A percentile compares a stretch with the other conserved stretches of the same genome.
phyloP scores from a whole-genome alignment of 2,113 vertebrate species.

The Cryptomyrus ogoouensis region DNA sequence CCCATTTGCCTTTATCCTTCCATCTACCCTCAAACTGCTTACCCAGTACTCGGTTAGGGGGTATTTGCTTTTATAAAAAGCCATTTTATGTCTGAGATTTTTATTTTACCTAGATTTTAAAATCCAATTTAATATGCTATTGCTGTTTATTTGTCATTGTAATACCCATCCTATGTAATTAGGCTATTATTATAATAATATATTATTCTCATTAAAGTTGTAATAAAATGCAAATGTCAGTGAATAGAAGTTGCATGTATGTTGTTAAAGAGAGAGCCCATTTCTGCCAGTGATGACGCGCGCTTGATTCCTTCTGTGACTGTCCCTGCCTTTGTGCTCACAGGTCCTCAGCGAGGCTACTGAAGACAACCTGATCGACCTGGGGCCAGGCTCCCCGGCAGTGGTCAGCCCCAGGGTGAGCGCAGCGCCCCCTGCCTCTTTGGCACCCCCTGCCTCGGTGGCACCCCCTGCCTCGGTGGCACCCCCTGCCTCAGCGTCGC shows the following conservation, averaged over 20 bases:
- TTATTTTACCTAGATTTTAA: background rate
- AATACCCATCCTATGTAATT: background rate
- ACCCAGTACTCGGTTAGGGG: background rate
- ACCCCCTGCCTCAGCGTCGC: conserved; percentile 52
- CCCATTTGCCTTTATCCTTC: background rate
- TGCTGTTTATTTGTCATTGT: background rate
- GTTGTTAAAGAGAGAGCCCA: background rate
- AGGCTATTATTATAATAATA: background rate
- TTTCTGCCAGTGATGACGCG: background rate
- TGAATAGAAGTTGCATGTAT: background rate
- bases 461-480: conserved; percentile 51
- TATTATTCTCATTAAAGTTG: background rate
- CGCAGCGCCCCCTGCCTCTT: conserved; percentile 39
- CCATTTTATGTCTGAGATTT: background rate
- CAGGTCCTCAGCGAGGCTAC: conserved; percentile 91
- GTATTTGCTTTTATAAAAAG: background rate
- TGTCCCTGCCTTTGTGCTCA: background rate
- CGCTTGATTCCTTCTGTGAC: background rate
- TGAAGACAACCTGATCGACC: conserved; percentile 93
- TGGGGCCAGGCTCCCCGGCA: conserved; percentile 91
- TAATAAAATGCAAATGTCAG: background rate
- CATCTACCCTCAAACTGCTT: background rate
- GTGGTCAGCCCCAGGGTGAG: conserved; percentile 87
- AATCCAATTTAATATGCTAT: background rate
- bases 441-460: conserved; percentile 55